These are phyloP conservation scores for Mechanitis messenoides DNA, from an alignment of 2,888 invertebrate genomes.

Conservation along the genomic window DNA sequence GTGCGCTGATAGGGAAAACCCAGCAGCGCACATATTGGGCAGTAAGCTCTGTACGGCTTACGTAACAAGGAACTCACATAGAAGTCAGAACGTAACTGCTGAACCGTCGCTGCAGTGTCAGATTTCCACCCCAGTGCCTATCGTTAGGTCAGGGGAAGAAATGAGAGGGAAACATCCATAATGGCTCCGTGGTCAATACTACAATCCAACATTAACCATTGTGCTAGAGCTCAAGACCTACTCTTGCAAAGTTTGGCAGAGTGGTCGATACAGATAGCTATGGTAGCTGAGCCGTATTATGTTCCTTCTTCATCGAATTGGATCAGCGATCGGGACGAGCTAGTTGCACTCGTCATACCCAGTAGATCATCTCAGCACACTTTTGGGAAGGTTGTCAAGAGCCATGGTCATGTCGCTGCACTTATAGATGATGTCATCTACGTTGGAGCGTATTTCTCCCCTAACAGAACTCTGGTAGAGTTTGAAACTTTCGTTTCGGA, in stretches of 20 bases:
- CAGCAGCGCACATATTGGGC: conserved; percentile 18
- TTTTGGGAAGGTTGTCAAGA: not conserved
- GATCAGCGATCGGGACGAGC: conserved; percentile 6
- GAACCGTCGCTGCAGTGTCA: too few species aligned
- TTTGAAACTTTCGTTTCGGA: conserved; percentile 25
- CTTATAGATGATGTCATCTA: conserved; percentile 9
- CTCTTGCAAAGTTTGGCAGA: conserved; percentile 19
- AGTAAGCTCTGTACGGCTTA: conserved; percentile 10
- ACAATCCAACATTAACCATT: conserved; percentile 28
- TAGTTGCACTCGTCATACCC: conserved; percentile 7
- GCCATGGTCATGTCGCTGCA: conserved; percentile 22
- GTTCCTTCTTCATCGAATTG: conserved; percentile 6
- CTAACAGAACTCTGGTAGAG: conserved; percentile 25
- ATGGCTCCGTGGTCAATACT: conserved; percentile 16
- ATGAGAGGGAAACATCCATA: not conserved
- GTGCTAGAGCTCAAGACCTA: conserved; percentile 23
- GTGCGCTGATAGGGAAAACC: conserved; percentile 16
- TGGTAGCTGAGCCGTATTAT: conserved; percentile 18
- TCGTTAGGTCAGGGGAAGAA: conserved; percentile 8
- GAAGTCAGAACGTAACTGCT: not conserved
- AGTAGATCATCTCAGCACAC: not conserved
- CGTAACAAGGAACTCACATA: not conserved
- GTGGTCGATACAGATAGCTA: conserved; percentile 17
- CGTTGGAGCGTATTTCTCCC: conserved; percentile 30
- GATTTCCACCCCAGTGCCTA: not conserved